Base-by-base conservation (phyloP, 64 coral and sea anemone genomes). In the Pachyseris speciosa region DNA sequence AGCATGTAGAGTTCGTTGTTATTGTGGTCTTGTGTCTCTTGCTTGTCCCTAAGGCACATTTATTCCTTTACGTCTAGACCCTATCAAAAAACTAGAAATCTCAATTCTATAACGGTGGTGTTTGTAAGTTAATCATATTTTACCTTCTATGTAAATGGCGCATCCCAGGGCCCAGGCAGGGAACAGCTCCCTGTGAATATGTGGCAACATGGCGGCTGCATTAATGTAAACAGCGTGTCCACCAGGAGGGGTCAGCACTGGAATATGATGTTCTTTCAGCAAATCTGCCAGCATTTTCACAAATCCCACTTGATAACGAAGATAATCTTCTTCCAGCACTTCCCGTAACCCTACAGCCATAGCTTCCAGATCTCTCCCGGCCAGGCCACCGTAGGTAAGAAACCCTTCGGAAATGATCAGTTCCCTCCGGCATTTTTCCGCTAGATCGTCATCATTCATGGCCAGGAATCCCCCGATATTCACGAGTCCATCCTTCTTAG, bases 221-320 rank as follows among this genome's bases (percentile, higher is more conserved):
- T 92, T 83, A 28, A 92, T 85, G 83, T 92, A 92, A 6, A 92
- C 92, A n/a, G 92, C 92, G 49, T 94, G 92, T 19, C 92, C 92
- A 41, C 92, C 85, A 11, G 92, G 92, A 12, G 92, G 92, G 22
- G 75, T 64, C 29, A 94, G 63, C 10, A 88, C 66, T 22, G 92
- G 85, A 22, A 88, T 71, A 29, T 32, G 47, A 29, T 37, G 25
- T 13, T 87, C 75, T 50, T 45, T 69, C 26, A 94, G 75, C 64
- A 88, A 68, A 37, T 94, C 75, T 42, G 92, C 85, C 12, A 94
- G 58, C 51, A 44, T 42, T 55, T 88, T 57, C 17, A 88, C 85
- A 44, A 80, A 83, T 20, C 78, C 57, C n/a, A 94, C 67, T 72
- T 88, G 92, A 25, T 94, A 94, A 41, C 43, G 16, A 7, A 94